Evolutionary conservation across 2,888 invertebrate genomes (phyloP).

Genomic region (Dione vanillae): DNA sequence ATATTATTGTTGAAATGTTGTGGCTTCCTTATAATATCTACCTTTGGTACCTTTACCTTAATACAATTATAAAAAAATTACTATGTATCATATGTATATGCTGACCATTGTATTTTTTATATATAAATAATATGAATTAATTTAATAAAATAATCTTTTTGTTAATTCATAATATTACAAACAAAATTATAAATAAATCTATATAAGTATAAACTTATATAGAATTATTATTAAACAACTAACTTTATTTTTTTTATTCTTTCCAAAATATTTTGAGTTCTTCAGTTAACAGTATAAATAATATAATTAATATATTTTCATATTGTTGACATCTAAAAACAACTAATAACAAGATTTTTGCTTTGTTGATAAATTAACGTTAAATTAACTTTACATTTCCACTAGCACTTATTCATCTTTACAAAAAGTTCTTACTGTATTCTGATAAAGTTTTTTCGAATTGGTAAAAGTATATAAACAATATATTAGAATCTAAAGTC

Average conservation of each 20-base stretch:
- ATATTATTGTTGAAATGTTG: too few species aligned
- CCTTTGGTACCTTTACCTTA: too few species aligned
- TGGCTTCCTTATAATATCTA: too few species aligned
- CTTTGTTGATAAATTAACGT: background rate
- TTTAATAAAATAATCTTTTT: too few species aligned
- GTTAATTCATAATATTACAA: too few species aligned
- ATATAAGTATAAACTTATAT: too few species aligned
- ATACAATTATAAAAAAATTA: too few species aligned
- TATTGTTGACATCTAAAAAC: background rate
- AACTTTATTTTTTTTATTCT: background rate
- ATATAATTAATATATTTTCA: background rate
- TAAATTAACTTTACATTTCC: background rate
- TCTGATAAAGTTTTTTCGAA: background rate
- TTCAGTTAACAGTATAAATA: background rate
- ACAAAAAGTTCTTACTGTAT: background rate
- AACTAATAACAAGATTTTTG: background rate
- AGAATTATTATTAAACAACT: too few species aligned
- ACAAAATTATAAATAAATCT: too few species aligned
- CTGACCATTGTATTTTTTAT: too few species aligned
- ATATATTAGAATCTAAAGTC: background rate
- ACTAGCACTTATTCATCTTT: slow-evolving; percentile 8
- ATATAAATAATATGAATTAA: too few species aligned
- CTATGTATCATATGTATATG: too few species aligned
- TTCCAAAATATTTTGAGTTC: background rate
- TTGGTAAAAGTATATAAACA: background rate